Conservation (phyloP, 2,888 invertebrate genomes). For the Cataglyphis cursor region DNA sequence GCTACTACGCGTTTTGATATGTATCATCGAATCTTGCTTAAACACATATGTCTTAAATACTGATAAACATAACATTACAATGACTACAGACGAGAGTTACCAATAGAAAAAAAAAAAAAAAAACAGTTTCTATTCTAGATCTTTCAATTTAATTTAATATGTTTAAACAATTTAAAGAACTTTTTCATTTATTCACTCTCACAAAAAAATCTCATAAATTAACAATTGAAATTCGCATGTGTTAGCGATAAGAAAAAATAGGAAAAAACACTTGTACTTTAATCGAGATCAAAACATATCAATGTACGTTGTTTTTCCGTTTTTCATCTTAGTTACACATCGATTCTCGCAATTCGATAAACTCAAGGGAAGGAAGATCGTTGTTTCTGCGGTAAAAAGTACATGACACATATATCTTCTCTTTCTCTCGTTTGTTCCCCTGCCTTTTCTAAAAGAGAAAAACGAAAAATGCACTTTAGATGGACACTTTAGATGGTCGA, state of each 20-base stretch:
- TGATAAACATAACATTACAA: neutral
- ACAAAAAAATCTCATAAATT: neutral
- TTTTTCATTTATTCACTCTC: neutral
- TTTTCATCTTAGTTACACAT: conserved; percentile 49
- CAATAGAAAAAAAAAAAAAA: neutral
- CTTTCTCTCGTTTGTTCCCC: conserved; percentile 41
- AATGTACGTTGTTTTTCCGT: conserved; percentile 33
- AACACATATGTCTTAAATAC: neutral
- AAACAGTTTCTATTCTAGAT: neutral
- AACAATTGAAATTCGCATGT: neutral
- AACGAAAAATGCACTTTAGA: conserved; percentile 78
- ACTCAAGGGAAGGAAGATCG: conserved; percentile 44
- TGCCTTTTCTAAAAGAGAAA: conserved; percentile 34
- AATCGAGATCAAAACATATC: neutral
- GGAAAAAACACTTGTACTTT: neutral
- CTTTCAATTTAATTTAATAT: neutral
- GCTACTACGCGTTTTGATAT: conserved; percentile 10
- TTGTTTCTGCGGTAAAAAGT: conserved; percentile 56
- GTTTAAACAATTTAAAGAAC: neutral
- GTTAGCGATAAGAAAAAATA: neutral
- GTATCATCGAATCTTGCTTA: neutral
- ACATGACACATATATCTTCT: conserved; percentile 31
- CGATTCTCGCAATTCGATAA: conserved; percentile 61
- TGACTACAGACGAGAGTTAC: neutral
- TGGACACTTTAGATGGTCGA: conserved; percentile 80